Percentiles rank a stretch among this genome's conserved stretches.
These are phyloP conservation scores for Oreochromis mossambicus DNA, from an alignment of 2,797 vertebrate genomes.

Conservation along the genomic window DNA sequence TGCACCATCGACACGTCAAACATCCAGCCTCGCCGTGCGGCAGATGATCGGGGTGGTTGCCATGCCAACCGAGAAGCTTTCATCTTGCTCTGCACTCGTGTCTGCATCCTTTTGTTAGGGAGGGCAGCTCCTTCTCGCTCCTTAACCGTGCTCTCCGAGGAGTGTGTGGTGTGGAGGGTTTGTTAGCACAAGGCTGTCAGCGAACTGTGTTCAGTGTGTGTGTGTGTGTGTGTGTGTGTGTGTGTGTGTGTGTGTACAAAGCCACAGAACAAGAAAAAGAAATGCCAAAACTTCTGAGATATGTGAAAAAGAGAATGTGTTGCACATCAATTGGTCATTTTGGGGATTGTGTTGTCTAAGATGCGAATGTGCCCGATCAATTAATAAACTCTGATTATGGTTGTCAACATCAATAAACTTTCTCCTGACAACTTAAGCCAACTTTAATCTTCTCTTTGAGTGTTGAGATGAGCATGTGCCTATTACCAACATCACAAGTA, in stretches of 20 bases:
- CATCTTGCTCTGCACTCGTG: slow-evolving; percentile 26
- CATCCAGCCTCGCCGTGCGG: slow-evolving; percentile 27
- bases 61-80: slow-evolving; percentile 63
- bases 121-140: slow-evolving; percentile 8
- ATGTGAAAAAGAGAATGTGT: not conserved
- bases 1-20: slow-evolving; percentile 34
- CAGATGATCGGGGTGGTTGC: slow-evolving; percentile 47
- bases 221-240: not conserved
- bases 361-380: not conserved
- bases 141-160: slow-evolving; percentile 4
- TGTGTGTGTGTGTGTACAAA: not conserved
- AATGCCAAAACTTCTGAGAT: not conserved
- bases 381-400: slow-evolving; percentile 20
- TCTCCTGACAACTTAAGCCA: not conserved
- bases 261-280: not conserved
- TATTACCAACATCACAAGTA: not conserved
- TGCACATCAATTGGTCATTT: not conserved
- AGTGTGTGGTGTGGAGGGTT: slow-evolving; percentile 6
- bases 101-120: slow-evolving; percentile 20
- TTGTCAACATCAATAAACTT: not conserved
- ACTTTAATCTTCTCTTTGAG: not conserved
- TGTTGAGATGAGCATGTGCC: not conserved
- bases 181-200: slow-evolving; percentile 9
- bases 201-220: not conserved
- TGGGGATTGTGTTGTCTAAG: not conserved